Evolutionary conservation across 1,140 invertebrate genomes (phyloP), one percentile per base, ranked within the genome.

Genomic region (Semibalanus balanoides): DNA sequence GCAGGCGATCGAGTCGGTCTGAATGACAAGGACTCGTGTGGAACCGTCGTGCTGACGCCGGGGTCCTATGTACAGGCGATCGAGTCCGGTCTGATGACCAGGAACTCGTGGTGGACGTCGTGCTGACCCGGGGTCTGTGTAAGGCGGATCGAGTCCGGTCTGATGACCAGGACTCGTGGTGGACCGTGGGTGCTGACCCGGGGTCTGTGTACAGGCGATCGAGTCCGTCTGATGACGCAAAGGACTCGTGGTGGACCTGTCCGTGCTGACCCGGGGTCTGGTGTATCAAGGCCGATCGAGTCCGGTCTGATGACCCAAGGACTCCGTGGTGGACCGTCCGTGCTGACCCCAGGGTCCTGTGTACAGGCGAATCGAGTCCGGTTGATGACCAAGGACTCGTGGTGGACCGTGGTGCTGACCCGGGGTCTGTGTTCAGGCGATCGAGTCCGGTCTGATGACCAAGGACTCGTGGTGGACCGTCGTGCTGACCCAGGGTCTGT

Each of bases 401-500:
- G 29, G 30, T 72, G 31, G 28, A n/a, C n/a, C n/a, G n/a, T n/a
- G n/a, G n/a, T n/a, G n/a, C n/a, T n/a, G n/a, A n/a, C n/a, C n/a
- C n/a, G n/a, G n/a, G n/a, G n/a, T n/a, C n/a, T n/a, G 25, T 82
- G 76, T 80, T 19, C 77, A 90, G 89, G 87, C 88, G 1, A 28
- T 86, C 11, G 79, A 84, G 19, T 85, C 84, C 31, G 83, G 84
- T 0, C 78, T 90, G 0, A 86, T 90, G 25, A 84, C 82, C 69
- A 83, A 88, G 31, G 82, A 88, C 22, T 85, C 86, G 30, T 83
- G 88, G 43, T 91, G 89, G 89, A 87, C 88, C 78, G 82, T 90
- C n/a, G 82, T 90, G 0, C 88, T 89, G 78, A 85, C 88, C n/a
- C n/a, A n/a, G n/a, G n/a, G n/a, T n/a, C n/a, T n/a, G n/a, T n/a